Evolutionary conservation across 35 echinoderm and acorn worm genomes (phyloP).

Genomic region (Heliocidaris erythrogramma): DNA sequence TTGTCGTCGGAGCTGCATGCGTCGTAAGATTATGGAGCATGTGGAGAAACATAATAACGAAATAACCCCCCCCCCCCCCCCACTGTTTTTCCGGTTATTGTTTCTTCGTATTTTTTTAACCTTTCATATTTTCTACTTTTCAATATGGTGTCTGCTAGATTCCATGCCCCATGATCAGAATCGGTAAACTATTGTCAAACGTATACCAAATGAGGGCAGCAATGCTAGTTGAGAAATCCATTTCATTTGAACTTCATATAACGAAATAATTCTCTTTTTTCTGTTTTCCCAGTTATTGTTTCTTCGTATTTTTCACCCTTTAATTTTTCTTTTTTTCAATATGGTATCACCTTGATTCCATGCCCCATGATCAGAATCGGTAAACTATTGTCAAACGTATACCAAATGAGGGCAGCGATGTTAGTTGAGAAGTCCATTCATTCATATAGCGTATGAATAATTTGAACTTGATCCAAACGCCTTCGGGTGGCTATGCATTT

Average conservation of each 20-base stretch:
- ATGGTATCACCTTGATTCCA: not conserved
- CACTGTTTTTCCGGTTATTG: too few relatives aligned
- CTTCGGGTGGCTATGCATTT: not conserved
- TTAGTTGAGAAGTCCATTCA: not conserved
- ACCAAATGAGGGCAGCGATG: not conserved
- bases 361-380: not conserved
- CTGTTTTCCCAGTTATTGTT: too few relatives aligned
- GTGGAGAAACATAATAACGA: too few relatives aligned
- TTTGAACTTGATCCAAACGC: not conserved
- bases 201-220: not conserved
- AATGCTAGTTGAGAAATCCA: not conserved
- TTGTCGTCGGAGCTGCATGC: too few relatives aligned
- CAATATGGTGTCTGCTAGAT: not conserved
- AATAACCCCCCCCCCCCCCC: too few relatives aligned
- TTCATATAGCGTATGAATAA: constrained; percentile 11
- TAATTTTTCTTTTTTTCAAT: not conserved
- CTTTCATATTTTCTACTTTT: not conserved
- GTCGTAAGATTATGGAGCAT: too few relatives aligned
- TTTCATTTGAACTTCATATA: not conserved
- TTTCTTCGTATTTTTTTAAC: not conserved
- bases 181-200: not conserved
- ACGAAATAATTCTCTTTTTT: too few relatives aligned
- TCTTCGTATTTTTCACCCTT: not conserved
- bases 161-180: not conserved
- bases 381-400: not conserved